Base-by-base conservation (phyloP, 2,113 vertebrate genomes). In the Megaceryle torquata region DNA sequence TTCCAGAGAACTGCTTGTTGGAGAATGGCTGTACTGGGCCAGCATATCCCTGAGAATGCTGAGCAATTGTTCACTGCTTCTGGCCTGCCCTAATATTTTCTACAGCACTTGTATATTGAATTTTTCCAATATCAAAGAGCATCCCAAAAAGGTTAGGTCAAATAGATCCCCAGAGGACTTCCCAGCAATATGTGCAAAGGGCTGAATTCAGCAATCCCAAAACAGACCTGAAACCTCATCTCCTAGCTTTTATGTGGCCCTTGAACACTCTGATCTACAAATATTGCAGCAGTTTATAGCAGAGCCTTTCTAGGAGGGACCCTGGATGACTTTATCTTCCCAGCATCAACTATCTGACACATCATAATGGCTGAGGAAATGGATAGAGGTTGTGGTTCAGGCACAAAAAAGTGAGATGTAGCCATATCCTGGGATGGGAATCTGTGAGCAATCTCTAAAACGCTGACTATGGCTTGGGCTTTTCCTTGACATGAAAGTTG, bases 241-340 rank as follows among this genome's bases (percentile, higher is more conserved):
- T 82, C 26, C 11, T 65, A 54, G 41, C 16, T 11, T 51, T 95
- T 64, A 14, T 13, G 8, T 79, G 74, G 29, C 3, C 9, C 39
- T 21, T 69, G 39, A 88, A 72, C 15, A 39, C 9, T 51, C 31
- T 56, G 61, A 89, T 56, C 39, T 88, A 85, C 35, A 86, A 94
- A 85, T 86, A 63, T 57, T 53, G 35, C 50, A 86, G 60, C 25
- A 67, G 33, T 77, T 88, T 57, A 51, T 39, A 25, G 51, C n/a
- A 86, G 41, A 83, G 51, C 51, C 89, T 91, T 93, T 91, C 77
- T 84, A 95, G 69, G 57, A 92, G 81, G 26, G 33, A 86, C 60
- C 31, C 24, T 48, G 48, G 20, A 64, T 78, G 61, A 26, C 35
- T 79, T 91, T 92, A 79, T 86, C 86, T 93, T 92, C 69, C 65